Base-by-base conservation (phyloP, 2,113 vertebrate genomes). In the Oncorhynchus keta region DNA sequence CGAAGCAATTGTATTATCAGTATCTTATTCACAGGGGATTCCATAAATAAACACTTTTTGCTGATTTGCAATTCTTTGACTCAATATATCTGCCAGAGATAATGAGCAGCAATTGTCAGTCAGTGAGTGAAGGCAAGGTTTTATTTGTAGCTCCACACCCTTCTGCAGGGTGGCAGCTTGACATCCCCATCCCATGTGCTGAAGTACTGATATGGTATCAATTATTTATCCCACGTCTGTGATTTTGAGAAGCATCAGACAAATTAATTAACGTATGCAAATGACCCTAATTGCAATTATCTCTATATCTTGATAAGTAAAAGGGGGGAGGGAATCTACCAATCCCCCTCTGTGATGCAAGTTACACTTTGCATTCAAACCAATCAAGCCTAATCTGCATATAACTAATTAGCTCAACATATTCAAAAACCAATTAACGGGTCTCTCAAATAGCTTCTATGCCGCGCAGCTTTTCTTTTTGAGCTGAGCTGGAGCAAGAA, bases 261-360 rank as follows among this genome's bases (percentile, higher is more conserved):
- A 88, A 87, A 88, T 87, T 90, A 67, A 91, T 90, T 89, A 91
- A 89, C 77, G 76, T 89, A 90, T 90, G 90, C 89, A 91, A 92
- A 92, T 91, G 24, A 83, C 77, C 82, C 70, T 87, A 90, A 91
- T 89, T 91, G 86, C 84, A 91, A 88, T 91, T 89, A 91, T 91
- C 90, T 89, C 76, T 81, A 74, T 84, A 89, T 91, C 84, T 85
- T 86, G 78, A 86, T 90, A 86, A 90, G 86, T 49, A 81, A 80
- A 73, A 75, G 78, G 79, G 73, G 73, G 75, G 62, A 73, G 79
- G 83, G 79, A 72, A 73, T 68, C 76, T 76, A 72, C 79, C 70
- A 79, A 73, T 69, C 83, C 83, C 84, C 84, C 78, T 72, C 81
- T 78, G 81, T 83, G 77, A 82, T 79, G 72, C 76, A 75, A 84